Evolutionary conservation across 2,113 vertebrate genomes (phyloP).

Genomic region (Sterrhoptilus dennistouni): DNA sequence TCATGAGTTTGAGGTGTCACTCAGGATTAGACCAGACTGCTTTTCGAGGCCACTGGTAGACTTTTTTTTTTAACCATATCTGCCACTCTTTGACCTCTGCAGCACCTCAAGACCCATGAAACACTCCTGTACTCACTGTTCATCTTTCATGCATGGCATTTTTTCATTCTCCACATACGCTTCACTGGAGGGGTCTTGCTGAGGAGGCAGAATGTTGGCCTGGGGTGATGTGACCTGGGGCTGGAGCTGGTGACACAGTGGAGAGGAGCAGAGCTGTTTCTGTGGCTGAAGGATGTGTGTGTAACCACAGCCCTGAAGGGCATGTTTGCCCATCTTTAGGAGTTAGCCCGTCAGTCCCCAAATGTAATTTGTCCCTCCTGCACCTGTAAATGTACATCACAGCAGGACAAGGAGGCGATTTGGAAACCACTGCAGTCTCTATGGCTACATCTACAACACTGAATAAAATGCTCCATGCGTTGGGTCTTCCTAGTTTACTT

Average conservation of each 20-base stretch:
- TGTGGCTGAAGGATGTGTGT: rapidly evolving
- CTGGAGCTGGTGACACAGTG: background rate
- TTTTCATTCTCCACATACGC: rapidly evolving
- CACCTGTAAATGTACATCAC: background rate
- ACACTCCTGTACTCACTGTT: rapidly evolving
- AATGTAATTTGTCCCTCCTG: background rate
- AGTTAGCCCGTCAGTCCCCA: background rate
- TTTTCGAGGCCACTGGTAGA: background rate
- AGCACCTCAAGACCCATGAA: background rate
- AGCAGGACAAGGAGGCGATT: background rate
- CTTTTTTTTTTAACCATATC: background rate
- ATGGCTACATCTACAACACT: background rate
- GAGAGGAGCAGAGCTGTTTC: background rate
- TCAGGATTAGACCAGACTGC: background rate
- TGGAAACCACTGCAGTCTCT: background rate
- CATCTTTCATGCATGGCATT: rapidly evolving
- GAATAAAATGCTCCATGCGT: background rate
- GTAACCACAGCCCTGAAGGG: too few species aligned
- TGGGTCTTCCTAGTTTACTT: background rate
- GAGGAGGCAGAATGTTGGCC: background rate
- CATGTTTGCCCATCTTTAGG: background rate
- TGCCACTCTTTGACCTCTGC: background rate
- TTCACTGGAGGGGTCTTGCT: background rate
- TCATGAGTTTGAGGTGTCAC: background rate
- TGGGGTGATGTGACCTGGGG: background rate